A percentile compares a stretch with the other conserved stretches of the same genome.
Evolutionary conservation across 1,140 invertebrate genomes (phyloP).

Genomic region (Zophobas morio): DNA sequence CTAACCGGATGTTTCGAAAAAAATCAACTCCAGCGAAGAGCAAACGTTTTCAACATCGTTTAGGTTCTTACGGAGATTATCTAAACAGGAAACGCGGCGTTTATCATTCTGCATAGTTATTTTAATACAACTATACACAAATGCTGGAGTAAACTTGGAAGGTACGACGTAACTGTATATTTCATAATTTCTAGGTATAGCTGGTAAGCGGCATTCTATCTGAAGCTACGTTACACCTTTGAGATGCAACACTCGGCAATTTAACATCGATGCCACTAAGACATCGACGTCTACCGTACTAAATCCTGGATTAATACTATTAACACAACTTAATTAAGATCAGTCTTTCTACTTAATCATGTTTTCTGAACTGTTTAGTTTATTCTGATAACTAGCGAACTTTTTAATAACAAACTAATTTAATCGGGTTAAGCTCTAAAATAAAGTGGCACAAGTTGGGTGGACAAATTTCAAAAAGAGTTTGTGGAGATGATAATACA

Average conservation of each 20-base stretch:
- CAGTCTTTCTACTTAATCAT: too few species aligned
- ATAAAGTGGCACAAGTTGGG: too few species aligned
- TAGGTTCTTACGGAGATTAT: constrained; percentile 44
- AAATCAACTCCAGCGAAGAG: constrained; percentile 23
- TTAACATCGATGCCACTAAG: constrained; percentile 8
- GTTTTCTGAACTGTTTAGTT: too few species aligned
- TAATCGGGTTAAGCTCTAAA: too few species aligned
- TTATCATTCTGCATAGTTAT: constrained; percentile 53
- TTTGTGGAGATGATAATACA: too few species aligned
- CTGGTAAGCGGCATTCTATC: not conserved
- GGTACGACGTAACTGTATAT: constrained; percentile 53
- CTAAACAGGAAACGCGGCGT: constrained; percentile 54
- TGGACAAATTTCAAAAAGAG: too few species aligned
- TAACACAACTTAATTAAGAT: too few species aligned
- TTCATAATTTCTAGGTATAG: constrained; percentile 22
- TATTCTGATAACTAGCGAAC: too few species aligned
- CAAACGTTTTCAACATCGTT: constrained; percentile 46
- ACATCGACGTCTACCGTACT: too few species aligned
- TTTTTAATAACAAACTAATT: too few species aligned
- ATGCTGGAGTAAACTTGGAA: constrained; percentile 52
- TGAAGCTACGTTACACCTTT: constrained; percentile 22
- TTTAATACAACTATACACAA: constrained; percentile 56
- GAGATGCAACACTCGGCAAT: constrained; percentile 17
- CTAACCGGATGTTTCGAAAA: constrained; percentile 28
- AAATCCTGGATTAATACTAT: too few species aligned